phyloP scores from a whole-genome alignment of 37 sponge, comb jelly and placozoan species.

The Axinella damicornis region DNA sequence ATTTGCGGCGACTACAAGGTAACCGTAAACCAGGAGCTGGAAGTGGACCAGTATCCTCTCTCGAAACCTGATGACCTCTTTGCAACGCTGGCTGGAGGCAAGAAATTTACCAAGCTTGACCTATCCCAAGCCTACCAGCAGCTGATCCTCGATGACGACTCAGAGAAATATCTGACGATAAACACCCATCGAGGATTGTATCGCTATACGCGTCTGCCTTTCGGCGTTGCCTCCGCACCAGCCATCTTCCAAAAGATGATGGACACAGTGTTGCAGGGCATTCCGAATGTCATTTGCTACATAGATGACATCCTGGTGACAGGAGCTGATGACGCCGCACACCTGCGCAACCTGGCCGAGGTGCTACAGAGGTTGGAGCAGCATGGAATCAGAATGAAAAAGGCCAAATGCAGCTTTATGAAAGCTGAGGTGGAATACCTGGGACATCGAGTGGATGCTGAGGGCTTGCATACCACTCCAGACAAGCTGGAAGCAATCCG shows the following conservation, averaged over 20 bases:
- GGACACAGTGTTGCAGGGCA: slow-evolving; percentile 33
- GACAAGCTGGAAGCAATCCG: slow-evolving; percentile 37
- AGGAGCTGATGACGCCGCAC: slow-evolving; percentile 30
- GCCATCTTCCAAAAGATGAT: slow-evolving; percentile 16
- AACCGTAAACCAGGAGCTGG: slow-evolving; percentile 47
- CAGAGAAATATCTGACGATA: slow-evolving; percentile 18
- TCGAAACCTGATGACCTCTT: slow-evolving; percentile 51
- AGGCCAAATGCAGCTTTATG: slow-evolving; percentile 28
- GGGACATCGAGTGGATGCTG: slow-evolving; percentile 29
- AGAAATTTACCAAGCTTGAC: slow-evolving; percentile 62
- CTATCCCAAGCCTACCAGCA: slow-evolving; percentile 53
- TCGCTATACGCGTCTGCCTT: slow-evolving; percentile 21
- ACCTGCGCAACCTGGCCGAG: slow-evolving; percentile 32
- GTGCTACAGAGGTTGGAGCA: slow-evolving; percentile 15
- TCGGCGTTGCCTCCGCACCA: slow-evolving; percentile 46
- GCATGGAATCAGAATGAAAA: slow-evolving; percentile 6
- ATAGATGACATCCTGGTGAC: slow-evolving; percentile 45
- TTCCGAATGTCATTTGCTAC: slow-evolving; percentile 29
- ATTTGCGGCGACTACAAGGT: slow-evolving; percentile 66
- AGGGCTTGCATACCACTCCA: slow-evolving; percentile 28
- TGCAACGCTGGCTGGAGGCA: slow-evolving; percentile 37
- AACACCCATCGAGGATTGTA: slow-evolving; percentile 67
- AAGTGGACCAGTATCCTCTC: slow-evolving; percentile 54
- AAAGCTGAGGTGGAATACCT: slow-evolving; percentile 23
- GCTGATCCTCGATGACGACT: slow-evolving; percentile 37